phyloP scores from a whole-genome alignment of 2,888 invertebrate genomes.

The Alviniconcha strummeri region DNA sequence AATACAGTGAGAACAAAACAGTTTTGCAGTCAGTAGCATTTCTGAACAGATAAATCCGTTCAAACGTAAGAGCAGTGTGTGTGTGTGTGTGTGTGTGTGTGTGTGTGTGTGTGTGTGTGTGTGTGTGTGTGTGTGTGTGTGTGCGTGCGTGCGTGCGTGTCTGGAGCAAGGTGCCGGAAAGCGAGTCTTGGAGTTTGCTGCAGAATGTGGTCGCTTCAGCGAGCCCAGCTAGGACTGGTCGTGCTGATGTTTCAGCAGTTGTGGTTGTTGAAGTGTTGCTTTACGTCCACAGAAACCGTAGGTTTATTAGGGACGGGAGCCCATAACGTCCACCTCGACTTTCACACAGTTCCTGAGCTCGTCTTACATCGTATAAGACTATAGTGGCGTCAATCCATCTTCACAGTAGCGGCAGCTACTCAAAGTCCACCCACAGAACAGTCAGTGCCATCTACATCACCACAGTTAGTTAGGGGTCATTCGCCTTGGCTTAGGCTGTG shows the following conservation, averaged over 20 bases:
- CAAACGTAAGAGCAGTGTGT: background rate
- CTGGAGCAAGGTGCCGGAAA: background rate
- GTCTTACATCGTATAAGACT: no score
- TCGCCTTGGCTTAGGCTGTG: no score
- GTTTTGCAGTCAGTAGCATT: background rate
- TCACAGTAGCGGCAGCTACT: no score
- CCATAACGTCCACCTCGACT: background rate
- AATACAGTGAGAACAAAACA: background rate
- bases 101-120: background rate
- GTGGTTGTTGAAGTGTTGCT: background rate
- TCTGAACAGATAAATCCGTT: background rate
- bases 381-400: no score
- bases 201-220: no score
- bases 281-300: background rate
- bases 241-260: background rate
- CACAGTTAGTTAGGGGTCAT: no score
- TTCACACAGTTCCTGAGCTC: no score
- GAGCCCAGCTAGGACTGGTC: background rate
- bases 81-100: no score
- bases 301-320: background rate
- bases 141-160: constrained; percentile 15
- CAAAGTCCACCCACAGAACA: no score
- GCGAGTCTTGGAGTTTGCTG: no score
- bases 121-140: constrained; percentile 12
- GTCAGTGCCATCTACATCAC: no score